These are phyloP conservation scores for Propithecus perrieri DNA, from an alignment of 2,797 vertebrate genomes.

Conservation along the genomic window DNA sequence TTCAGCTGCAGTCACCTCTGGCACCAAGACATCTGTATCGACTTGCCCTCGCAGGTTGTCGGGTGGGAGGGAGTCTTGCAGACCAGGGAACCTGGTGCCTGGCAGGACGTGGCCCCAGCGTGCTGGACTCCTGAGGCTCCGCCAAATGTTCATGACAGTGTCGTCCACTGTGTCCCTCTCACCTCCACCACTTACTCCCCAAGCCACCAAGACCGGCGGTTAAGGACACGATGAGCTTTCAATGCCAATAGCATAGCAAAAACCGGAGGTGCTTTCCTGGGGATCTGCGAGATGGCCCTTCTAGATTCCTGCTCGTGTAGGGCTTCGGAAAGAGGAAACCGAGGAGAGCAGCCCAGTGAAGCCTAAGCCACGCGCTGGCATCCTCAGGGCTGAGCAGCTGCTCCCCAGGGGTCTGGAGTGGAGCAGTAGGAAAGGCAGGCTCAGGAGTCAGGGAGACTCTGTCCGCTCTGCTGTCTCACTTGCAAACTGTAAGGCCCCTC, in stretches of 20 bases:
- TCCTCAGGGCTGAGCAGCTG: neutral
- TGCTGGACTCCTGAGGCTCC: neutral
- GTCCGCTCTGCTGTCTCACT: neutral
- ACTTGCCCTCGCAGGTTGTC: neutral
- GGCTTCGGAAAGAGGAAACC: neutral
- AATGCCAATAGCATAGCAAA: neutral
- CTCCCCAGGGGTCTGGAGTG: rapidly evolving
- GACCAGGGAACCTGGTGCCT: neutral
- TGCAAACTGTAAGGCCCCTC: neutral
- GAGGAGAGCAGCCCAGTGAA: neutral
- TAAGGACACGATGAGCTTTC: neutral
- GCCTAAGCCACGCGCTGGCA: neutral
- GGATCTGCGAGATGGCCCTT: neutral
- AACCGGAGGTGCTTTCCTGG: neutral
- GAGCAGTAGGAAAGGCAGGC: neutral
- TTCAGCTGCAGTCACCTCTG: neutral
- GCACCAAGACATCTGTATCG: neutral
- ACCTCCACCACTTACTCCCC: neutral
- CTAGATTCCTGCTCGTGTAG: neutral
- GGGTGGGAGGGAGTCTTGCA: neutral
- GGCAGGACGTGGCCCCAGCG: neutral
- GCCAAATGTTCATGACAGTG: neutral
- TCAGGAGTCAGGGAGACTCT: neutral
- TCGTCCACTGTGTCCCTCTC: neutral
- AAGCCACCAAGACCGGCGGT: neutral